Percentiles rank a stretch among this genome's conserved stretches.
Evolutionary conservation across 2,888 invertebrate genomes (phyloP).

Genomic region (Omphaloscelis lunosa): DNA sequence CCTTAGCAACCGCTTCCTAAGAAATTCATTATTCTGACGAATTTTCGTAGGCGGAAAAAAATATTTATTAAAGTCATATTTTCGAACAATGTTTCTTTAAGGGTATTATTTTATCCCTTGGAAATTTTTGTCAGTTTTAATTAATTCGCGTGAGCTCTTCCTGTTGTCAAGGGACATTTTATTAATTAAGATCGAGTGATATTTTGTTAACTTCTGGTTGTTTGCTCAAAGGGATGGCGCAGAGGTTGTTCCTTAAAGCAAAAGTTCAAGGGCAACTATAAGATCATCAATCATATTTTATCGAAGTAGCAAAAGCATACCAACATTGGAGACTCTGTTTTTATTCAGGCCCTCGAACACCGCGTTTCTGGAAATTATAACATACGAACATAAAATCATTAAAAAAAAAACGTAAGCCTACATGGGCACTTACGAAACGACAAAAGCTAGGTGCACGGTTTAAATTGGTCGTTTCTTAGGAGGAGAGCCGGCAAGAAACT

Average conservation of each 20-base stretch:
- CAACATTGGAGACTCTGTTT: no score
- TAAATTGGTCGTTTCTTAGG: no score
- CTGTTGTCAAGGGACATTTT: conserved; percentile 16
- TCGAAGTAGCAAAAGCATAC: not conserved
- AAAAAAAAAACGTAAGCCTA: no score
- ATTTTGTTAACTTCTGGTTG: conserved; percentile 4
- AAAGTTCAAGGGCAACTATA: conserved; percentile 5
- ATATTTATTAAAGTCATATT: conserved; percentile 25
- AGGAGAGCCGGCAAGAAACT: no score
- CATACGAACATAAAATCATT: no score
- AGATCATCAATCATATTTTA: conserved; percentile 14
- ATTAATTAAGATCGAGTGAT: conserved; percentile 24
- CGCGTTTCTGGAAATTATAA: no score
- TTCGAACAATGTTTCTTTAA: conserved; percentile 4
- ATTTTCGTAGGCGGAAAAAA: conserved; percentile 8
- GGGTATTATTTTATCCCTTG: conserved; percentile 11
- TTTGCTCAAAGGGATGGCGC: not conserved
- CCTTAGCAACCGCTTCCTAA: not conserved
- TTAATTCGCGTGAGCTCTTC: conserved; percentile 1
- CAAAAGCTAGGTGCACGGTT: no score
- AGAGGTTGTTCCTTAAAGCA: not conserved
- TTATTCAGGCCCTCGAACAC: no score
- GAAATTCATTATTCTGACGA: not conserved
- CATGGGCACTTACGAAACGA: no score
- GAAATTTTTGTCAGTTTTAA: conserved; percentile 29